Evolutionary conservation across 1,140 invertebrate genomes (phyloP).

Genomic region (Drosophila yakuba): DNA sequence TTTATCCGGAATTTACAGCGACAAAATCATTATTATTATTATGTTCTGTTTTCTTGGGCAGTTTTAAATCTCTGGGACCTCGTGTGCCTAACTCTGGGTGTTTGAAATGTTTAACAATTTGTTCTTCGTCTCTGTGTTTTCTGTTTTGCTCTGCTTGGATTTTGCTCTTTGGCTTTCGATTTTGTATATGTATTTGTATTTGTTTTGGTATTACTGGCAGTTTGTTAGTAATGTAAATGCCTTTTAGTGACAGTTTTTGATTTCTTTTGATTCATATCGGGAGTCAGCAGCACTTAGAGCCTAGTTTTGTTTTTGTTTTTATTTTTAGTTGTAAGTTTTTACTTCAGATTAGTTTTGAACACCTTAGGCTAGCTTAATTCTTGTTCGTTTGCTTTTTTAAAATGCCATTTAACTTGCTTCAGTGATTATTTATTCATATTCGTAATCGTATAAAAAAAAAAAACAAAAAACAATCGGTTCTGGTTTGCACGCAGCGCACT

Average conservation of each 20-base stretch:
- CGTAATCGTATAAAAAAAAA: slow-evolving; percentile 18
- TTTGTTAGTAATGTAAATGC: slow-evolving; percentile 48
- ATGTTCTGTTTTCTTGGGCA: slow-evolving; percentile 1
- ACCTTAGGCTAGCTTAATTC: slow-evolving; percentile 42
- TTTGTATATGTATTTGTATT: slow-evolving; percentile 4
- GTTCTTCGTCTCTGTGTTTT: neutral
- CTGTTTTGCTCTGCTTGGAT: neutral
- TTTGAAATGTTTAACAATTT: slow-evolving; percentile 1
- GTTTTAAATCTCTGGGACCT: slow-evolving; percentile 10
- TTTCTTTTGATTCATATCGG: slow-evolving; percentile 1
- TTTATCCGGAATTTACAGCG: slow-evolving; percentile 29
- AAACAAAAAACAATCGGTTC: neutral
- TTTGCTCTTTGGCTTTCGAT: slow-evolving; percentile 22
- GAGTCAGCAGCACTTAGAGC: slow-evolving; percentile 15
- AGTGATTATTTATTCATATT: slow-evolving; percentile 24
- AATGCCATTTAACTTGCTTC: slow-evolving; percentile 39
- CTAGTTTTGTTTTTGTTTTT: slow-evolving; percentile 7
- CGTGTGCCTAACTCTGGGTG: neutral
- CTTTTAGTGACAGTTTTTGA: slow-evolving; percentile 13
- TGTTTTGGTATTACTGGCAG: slow-evolving; percentile 19
- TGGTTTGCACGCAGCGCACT: slow-evolving; percentile 15
- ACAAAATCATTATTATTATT: neutral
- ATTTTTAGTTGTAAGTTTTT: slow-evolving; percentile 7
- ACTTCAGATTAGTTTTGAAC: slow-evolving; percentile 28
- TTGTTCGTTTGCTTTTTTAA: slow-evolving; percentile 27